Conservation (phyloP, 2,797 vertebrate species). For the Lates japonicus region DNA sequence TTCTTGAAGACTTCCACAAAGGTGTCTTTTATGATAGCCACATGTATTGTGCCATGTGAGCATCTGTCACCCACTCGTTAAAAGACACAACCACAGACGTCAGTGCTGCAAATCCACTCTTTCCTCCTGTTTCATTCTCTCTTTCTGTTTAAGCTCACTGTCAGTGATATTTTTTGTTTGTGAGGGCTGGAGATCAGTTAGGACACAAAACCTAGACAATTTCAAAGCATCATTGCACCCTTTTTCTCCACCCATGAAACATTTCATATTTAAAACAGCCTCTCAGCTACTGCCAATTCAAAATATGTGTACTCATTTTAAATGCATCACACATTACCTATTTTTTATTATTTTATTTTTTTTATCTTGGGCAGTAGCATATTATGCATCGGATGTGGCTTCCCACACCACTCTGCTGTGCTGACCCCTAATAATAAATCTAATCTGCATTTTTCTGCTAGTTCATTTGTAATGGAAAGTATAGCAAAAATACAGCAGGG, state of each 20-base stretch:
- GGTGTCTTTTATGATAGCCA: not conserved
- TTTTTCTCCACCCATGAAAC: conserved; percentile 34
- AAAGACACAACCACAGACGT: conserved; percentile 2
- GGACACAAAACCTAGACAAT: conserved; percentile 7
- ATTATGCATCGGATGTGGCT: conserved; percentile 35
- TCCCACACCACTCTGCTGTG: conserved; percentile 26
- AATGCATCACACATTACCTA: conserved; percentile 30
- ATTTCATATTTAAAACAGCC: conserved; percentile 36
- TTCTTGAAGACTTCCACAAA: conserved; percentile 34
- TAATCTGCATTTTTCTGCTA: conserved; percentile 68
- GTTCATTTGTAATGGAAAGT: conserved; percentile 68
- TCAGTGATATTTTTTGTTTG: not conserved
- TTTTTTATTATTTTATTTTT: conserved; percentile 9
- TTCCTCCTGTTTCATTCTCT: not conserved
- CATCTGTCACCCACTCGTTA: not conserved
- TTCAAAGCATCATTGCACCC: conserved; percentile 20
- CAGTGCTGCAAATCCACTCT: not conserved
- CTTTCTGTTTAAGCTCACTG: not conserved
- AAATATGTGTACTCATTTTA: conserved; percentile 39
- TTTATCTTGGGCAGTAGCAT: not conserved
- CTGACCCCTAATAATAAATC: conserved; percentile 59
- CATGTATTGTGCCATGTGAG: not conserved
- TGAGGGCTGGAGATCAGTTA: conserved; percentile 17
- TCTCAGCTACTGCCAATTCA: conserved; percentile 18
- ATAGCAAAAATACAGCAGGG: conserved; percentile 44